Evolutionary conservation across 2,797 vertebrate genomes (phyloP).

Genomic region (Pelochelys cantorii): DNA sequence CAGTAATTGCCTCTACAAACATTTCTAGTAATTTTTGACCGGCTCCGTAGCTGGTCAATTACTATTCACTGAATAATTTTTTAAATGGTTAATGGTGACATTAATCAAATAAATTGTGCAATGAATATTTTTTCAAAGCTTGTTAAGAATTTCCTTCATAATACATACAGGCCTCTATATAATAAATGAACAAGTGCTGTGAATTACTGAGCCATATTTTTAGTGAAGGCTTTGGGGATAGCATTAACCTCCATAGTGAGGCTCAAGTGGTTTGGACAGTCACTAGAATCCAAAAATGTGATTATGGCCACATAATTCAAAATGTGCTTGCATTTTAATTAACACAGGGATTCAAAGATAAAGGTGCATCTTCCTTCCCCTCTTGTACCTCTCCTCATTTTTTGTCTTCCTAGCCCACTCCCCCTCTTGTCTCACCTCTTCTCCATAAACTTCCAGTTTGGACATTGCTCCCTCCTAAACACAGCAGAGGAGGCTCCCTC

Average conservation of each 20-base stretch:
- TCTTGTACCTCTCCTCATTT: neutral
- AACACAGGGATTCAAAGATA: neutral
- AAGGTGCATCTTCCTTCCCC: conserved; percentile 1
- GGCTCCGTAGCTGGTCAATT: conserved; percentile 19
- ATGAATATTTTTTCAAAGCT: conserved; percentile 41
- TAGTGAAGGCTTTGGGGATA: neutral
- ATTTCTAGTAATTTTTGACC: conserved; percentile 1
- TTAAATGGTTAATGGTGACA: conserved; percentile 47
- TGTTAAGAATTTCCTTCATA: conserved; percentile 48
- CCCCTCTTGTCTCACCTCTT: neutral
- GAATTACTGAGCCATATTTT: conserved; percentile 29
- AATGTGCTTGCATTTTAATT: neutral
- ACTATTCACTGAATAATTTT: conserved; percentile 53
- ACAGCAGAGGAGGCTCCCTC: neutral
- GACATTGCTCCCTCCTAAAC: neutral
- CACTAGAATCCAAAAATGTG: neutral
- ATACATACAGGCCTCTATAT: neutral
- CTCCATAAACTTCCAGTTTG: neutral
- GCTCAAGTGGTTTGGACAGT: conserved; percentile 7
- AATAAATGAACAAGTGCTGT: conserved; percentile 32
- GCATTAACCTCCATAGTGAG: conserved; percentile 32
- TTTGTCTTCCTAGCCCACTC: neutral
- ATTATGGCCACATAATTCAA: conserved; percentile 20
- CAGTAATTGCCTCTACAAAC: conserved; percentile 16
- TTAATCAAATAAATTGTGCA: neutral